Base-by-base conservation (phyloP, 1,140 invertebrate species). In the Drosophila ananassae region DNA sequence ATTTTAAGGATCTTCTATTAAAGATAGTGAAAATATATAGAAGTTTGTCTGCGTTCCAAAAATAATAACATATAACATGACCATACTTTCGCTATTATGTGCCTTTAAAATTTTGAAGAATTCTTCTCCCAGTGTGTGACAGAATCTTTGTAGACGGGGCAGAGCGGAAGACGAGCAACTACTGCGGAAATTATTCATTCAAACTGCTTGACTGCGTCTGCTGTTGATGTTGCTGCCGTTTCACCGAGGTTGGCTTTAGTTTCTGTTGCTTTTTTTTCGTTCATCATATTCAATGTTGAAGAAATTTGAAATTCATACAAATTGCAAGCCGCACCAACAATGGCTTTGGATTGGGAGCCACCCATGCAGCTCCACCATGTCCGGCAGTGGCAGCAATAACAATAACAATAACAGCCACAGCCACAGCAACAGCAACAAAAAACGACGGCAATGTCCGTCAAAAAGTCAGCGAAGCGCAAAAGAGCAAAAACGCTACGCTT, bases 111-210 rank as follows among this genome's bases (percentile, higher is more conserved):
- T 6, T 21, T 44, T 21, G 17, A 1, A 44, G 17, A 44, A 47
- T 24, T 47, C 7, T 47, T 47, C n/a, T 32, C 5, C 0, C 4
- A 67, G 63, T 67, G 63, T 34, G 17, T 4, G 46, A 30, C 81
- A 85, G 81, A 85, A 87, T 87, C 82, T 87, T 81, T 81, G 74
- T 87, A 78, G 77, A 87, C 80, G 60, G 48, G 39, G 58, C 62
- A 30, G 41, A 62, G 46, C 59, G 56, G 64, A 64, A 77, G 66
- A 83, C 73, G 55, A 63, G 48, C 69, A 53, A 81, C 74, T 67
- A 85, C 75, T 85, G 82, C 82, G 82, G 83, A 85, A 85, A 85
- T 85, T 85, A 87, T 85, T 85, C 81, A 85, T 85, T 85, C 74
- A 85, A 87, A 77, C 75, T 71, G 67, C 67, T 69, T 57, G 67